These are phyloP conservation scores for Pterostichus madidus DNA, from an alignment of 2,888 invertebrate species.

Conservation along the genomic window DNA sequence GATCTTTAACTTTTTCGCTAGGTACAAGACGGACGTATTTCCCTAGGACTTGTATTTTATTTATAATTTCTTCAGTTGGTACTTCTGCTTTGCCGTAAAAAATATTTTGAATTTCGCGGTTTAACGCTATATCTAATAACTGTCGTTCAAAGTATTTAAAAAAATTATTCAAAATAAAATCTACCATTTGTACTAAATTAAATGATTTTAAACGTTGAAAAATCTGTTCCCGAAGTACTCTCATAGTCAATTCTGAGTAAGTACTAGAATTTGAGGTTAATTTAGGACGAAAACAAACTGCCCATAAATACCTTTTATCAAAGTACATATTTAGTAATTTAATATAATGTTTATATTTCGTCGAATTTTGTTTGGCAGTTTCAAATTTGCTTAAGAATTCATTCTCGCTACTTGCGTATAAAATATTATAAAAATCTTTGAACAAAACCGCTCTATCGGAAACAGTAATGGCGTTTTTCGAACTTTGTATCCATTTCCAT, in stretches of 20 bases:
- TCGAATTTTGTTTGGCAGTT: slow-evolving; percentile 23
- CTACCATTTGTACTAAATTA: slow-evolving; percentile 15
- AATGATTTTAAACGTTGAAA: slow-evolving; percentile 12
- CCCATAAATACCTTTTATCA: neutral
- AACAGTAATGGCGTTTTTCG: slow-evolving; percentile 47
- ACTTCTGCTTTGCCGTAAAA: neutral
- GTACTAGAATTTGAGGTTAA: neutral
- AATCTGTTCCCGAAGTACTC: neutral
- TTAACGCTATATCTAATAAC: neutral
- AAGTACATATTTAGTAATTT: slow-evolving; percentile 17
- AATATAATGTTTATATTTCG: slow-evolving; percentile 27
- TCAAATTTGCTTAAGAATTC: slow-evolving; percentile 52
- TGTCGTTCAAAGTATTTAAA: slow-evolving; percentile 23
- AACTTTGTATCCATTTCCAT: slow-evolving; percentile 50
- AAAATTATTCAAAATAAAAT: slow-evolving; percentile 9
- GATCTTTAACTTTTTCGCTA: slow-evolving; percentile 1
- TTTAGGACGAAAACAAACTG: neutral
- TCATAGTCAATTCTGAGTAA: neutral
- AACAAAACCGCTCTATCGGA: slow-evolving; percentile 14
- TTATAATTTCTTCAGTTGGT: neutral
- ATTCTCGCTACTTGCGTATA: neutral
- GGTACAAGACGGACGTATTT: neutral
- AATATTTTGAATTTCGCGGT: neutral
- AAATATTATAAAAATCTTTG: slow-evolving; percentile 55
- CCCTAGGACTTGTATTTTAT: neutral